Percentiles rank a stretch among this genome's conserved stretches.
Conservation (phyloP, 2,113 vertebrate species). For the Peromyscus maniculatus region DNA sequence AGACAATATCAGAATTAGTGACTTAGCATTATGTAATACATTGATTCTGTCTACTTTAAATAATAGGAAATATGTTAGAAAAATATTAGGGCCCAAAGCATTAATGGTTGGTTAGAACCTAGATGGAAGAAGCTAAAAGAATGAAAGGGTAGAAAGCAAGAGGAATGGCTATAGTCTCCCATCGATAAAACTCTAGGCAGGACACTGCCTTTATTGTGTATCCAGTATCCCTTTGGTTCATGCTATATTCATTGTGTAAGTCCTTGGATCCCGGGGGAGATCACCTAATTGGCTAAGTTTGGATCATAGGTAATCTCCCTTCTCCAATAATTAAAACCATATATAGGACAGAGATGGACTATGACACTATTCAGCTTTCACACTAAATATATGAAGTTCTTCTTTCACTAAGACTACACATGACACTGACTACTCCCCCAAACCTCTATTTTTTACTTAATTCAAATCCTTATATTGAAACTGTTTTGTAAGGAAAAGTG, state of each 20-base stretch:
- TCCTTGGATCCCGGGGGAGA: neutral
- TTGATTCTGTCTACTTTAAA: conserved; percentile 1
- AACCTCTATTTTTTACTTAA: neutral
- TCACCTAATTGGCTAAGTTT: neutral
- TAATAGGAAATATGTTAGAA: neutral
- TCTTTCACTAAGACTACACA: neutral
- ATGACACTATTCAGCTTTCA: neutral
- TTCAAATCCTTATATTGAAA: neutral
- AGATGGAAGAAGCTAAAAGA: neutral
- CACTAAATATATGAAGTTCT: neutral
- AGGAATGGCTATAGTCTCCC: neutral
- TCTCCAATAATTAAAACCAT: neutral
- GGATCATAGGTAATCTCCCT: neutral
- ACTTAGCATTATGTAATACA: neutral
- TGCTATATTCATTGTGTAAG: neutral
- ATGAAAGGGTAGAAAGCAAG: neutral
- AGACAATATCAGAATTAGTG: neutral
- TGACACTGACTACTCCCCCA: neutral
- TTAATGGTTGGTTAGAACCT: neutral
- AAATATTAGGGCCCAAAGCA: neutral
- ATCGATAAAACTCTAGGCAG: neutral
- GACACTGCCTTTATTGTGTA: neutral
- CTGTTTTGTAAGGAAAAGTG: neutral
- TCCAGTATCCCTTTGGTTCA: neutral
- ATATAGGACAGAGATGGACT: neutral